Percentiles rank a stretch among this genome's conserved stretches.
phyloP scores from a whole-genome alignment of 2,113 vertebrate genomes.

The Echinops telfairi region DNA sequence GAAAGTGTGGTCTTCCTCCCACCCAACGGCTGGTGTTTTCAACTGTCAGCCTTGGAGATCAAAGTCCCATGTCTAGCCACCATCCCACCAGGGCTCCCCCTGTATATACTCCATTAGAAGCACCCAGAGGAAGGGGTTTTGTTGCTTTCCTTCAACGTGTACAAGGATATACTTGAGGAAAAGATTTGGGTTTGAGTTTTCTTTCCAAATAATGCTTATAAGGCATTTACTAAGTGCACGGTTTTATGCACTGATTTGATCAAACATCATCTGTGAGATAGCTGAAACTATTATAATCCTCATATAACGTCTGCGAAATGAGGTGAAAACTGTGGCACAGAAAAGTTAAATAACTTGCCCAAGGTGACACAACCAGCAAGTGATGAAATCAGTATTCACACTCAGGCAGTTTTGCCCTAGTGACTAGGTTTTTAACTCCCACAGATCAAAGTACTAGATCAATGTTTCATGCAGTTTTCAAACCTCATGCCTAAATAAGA shows the following conservation, averaged over 20 bases:
- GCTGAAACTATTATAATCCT: neutral
- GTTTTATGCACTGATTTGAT: constrained; percentile 23
- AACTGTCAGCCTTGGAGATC: no score
- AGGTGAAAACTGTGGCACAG: constrained; percentile 32
- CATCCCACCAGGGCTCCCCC: no score
- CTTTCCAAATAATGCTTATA: neutral
- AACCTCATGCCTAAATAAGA: neutral
- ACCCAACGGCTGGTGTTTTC: no score
- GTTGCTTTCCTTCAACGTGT: constrained; percentile 12
- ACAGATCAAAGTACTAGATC: constrained; percentile 2
- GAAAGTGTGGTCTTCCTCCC: no score
- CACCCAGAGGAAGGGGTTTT: neutral
- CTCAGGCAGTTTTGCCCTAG: neutral
- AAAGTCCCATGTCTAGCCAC: no score
- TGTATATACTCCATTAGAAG: neutral
- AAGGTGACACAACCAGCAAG: neutral
- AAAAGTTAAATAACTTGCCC: constrained; percentile 1
- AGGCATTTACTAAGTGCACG: neutral
- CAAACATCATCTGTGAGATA: neutral
- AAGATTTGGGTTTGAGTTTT: neutral
- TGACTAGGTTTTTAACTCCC: neutral
- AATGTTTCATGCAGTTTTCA: constrained; percentile 50
- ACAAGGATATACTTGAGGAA: constrained; percentile 17
- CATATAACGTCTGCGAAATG: neutral
- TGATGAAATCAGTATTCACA: neutral